Percentiles rank a stretch among this genome's conserved stretches.
Evolutionary conservation across 2,113 vertebrate species (phyloP).

Genomic region (Platysternon megacephalum): DNA sequence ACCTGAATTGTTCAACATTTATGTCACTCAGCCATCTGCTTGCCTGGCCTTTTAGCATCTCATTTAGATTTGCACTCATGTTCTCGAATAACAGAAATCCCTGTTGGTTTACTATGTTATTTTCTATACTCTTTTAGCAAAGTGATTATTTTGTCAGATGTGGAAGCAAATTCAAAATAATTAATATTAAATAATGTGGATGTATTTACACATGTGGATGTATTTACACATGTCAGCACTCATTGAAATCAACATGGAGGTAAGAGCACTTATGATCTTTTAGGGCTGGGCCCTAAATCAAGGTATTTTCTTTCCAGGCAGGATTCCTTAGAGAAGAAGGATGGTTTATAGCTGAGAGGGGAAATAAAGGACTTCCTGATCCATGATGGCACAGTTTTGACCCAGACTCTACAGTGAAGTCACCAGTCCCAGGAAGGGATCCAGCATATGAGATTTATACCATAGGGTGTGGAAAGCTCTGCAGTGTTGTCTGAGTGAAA

Average conservation of each 20-base stretch:
- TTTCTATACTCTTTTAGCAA: neutral
- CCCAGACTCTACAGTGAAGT: neutral
- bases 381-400: neutral
- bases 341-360: neutral
- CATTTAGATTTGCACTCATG: neutral
- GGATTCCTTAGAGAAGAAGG: neutral
- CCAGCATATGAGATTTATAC: neutral
- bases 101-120: neutral
- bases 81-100: neutral
- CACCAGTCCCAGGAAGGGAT: neutral
- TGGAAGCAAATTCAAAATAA: neutral
- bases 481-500: neutral
- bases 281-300: neutral
- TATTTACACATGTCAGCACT: no score
- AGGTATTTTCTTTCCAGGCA: neutral
- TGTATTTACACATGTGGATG: neutral
- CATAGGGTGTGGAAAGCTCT: neutral
- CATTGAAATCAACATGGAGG: neutral
- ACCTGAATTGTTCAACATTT: neutral
- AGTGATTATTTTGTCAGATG: neutral
- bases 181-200: neutral
- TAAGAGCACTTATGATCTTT: neutral
- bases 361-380: neutral
- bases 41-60: conserved; percentile 1
- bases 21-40: conserved; percentile 8